Conservation (phyloP, 2,888 invertebrate species). For the Allolobophora icterica region DNA sequence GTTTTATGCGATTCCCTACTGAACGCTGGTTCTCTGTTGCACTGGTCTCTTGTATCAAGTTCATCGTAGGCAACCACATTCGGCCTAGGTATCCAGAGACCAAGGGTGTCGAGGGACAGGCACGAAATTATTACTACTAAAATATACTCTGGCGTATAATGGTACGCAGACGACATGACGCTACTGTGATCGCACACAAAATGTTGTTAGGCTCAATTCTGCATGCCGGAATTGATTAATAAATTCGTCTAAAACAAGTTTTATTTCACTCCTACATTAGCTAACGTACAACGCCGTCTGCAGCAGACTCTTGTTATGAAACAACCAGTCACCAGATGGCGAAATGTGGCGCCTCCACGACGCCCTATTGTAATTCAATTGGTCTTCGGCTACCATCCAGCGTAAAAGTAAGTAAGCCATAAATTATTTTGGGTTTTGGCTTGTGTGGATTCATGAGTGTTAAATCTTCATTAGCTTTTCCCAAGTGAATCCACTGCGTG, state of each 20-base stretch:
- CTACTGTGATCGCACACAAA: neutral
- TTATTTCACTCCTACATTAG: neutral
- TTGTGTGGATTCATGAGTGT: too few relatives aligned
- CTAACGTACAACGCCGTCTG: neutral
- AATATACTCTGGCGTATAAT: neutral
- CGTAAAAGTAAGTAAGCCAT: neutral
- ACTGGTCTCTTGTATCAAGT: neutral
- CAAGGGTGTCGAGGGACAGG: neutral
- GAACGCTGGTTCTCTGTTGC: conserved; percentile 19
- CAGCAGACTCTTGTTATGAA: neutral
- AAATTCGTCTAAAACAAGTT: neutral
- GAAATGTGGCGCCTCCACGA: neutral
- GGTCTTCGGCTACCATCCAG: conserved; percentile 1
- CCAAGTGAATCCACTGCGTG: too few relatives aligned
- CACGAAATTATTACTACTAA: neutral
- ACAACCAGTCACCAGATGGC: neutral
- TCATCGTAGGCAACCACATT: neutral
- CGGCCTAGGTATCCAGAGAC: neutral
- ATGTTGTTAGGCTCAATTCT: neutral
- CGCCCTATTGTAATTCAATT: neutral
- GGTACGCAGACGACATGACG: neutral
- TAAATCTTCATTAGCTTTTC: too few relatives aligned
- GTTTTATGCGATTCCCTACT: neutral
- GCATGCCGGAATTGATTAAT: neutral
- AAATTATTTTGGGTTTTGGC: neutral